phyloP scores from a whole-genome alignment of 1,140 invertebrate genomes.

The Goniozus legneri region DNA sequence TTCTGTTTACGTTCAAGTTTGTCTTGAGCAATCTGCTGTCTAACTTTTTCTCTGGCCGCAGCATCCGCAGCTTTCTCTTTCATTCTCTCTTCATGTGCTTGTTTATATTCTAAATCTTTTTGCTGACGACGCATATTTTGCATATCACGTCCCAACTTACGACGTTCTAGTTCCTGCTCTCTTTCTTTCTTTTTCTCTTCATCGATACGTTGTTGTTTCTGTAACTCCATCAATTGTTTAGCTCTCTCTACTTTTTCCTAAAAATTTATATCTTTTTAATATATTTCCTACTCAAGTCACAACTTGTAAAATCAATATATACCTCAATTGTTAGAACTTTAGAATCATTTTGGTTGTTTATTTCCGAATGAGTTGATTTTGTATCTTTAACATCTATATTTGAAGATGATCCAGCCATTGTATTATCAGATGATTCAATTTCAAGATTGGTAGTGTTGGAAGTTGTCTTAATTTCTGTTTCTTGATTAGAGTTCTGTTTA shows the following conservation, averaged over 20 bases:
- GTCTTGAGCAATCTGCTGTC: conserved; percentile 74
- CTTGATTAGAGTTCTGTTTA: too few species aligned
- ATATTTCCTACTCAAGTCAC: too few species aligned
- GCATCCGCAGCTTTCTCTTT: conserved; percentile 69
- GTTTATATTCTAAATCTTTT: conserved; percentile 71
- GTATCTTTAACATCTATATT: not conserved
- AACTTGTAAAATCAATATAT: too few species aligned
- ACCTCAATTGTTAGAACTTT: not conserved
- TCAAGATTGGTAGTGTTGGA: not conserved
- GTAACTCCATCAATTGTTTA: conserved; percentile 57
- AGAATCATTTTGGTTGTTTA: too few species aligned
- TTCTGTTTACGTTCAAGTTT: conserved; percentile 59
- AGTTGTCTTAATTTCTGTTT: not conserved
- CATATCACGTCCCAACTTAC: conserved; percentile 67
- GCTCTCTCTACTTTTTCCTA: conserved; percentile 50
- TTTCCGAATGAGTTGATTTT: conserved; percentile 2
- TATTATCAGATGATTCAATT: not conserved
- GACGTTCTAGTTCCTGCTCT: conserved; percentile 67
- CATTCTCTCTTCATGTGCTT: conserved; percentile 65
- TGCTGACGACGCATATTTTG: conserved; percentile 67
- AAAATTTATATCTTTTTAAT: not conserved
- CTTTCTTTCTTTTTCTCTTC: conserved; percentile 65
- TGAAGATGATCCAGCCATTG: not conserved
- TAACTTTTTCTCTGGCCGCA: conserved; percentile 64
- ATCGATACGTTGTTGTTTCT: conserved; percentile 59